Evolutionary conservation across 2,797 vertebrate genomes (phyloP), one percentile per base, ranked within the genome.

Genomic region (Petrocephalus schoutedeni): DNA sequence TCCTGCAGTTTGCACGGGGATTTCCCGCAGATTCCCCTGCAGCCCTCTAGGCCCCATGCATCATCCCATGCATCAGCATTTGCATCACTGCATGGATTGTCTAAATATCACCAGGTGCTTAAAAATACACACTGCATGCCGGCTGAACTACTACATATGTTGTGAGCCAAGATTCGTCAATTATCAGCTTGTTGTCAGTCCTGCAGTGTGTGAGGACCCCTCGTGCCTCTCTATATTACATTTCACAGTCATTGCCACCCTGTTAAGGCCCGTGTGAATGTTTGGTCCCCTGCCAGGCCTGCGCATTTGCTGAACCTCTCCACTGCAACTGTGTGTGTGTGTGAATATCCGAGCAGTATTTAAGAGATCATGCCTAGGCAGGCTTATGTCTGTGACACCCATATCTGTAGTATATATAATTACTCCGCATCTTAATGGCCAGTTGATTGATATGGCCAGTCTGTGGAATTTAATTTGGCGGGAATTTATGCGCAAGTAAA

Each of bases 211-310:
- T 8, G 71, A 74, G 71, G 4, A 16, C 90, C 94, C 93, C 92
- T 92, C 92, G 85, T 67, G 61, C 89, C 88, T 89, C 88, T 23
- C 87, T 84, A 89, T 91, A 90, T 89, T 90, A 21, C 28, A 83
- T 91, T 90, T 89, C 49, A 88, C 89, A 89, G 91, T 88, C 89
- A 53, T 88, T 90, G 90, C 88, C 89, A 85, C 87, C 41, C 87
- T 86, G 84, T 89, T 89, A 88, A 90, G 87, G 87, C 90, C 90
- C 88, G 61, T 89, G 88, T 89, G 87, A 88, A 91, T 82, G 61
- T 32, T 4, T 59, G 86, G 85, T 88, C 51, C 77, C 8, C 87
- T 86, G 23, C 86, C 89, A 88, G 89, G 89, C 86, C 89, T 87
- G 89, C 85, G 10, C 59, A 89, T 90, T 87, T 53, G 89, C 16